phyloP scores from a whole-genome alignment of 2,113 vertebrate genomes.

The mouse (Mus musculus) region GRCm39 chr1:136863001-136863500 shows the following conservation, averaged over 20 bases:
- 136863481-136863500: conserved; percentile 8
- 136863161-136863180: not conserved
- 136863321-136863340: not conserved
- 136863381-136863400: conserved; percentile 44
- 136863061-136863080: not conserved
- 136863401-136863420: not conserved
- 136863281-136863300: not conserved
- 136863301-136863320: too few relatives aligned
- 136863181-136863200: not conserved
- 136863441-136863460: conserved; percentile 44
- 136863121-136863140: not conserved
- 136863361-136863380: not conserved
- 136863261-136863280: too few relatives aligned
- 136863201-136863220: fast-evolving
- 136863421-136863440: conserved; percentile 40
- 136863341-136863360: not conserved
- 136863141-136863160: not conserved
- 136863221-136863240: not conserved
- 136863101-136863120: not conserved
- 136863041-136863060: not conserved
- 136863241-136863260: fast-evolving
- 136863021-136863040: not conserved
- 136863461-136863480: not conserved
- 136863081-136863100: too few relatives aligned
- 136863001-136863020: not conserved